Evolutionary conservation across 2,888 invertebrate genomes (phyloP), one percentile per base, ranked within the genome.

Genomic region (Lomographa bimaculata): DNA sequence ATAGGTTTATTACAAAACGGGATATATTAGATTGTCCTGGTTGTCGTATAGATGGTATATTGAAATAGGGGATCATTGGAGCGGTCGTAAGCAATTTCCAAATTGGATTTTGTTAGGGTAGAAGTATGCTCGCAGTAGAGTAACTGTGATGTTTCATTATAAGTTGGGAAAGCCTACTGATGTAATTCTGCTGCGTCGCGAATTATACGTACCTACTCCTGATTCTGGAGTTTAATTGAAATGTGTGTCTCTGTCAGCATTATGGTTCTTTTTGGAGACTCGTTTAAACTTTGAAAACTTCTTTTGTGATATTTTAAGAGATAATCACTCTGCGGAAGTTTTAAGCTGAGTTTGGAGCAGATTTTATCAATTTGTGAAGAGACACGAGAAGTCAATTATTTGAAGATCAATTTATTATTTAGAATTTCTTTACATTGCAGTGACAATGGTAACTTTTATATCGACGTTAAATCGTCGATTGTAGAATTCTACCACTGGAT

Each of bases 81-180:
- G 63, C 60, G 66, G 68, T 69, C 66, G 72, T 72, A 74, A 72
- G 75, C 78, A 76, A 78, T 75, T 71, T 70, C 69, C 60, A 74
- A 78, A 78, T 78, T 74, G 70, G 71, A 67, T 69, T 71, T 64
- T 54, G 64, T 60, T 54, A 57, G 62, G 60, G 55, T 53, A 60
- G 25, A 37, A 46, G 44, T 53, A 39, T 38, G 40, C 47, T 53
- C 29, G 44, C 44, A 46, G 58, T 38, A 48, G 46, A 49, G 47
- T 51, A 50, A 54, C 53, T 46, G 48, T 54, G 50, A 56, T 54
- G 60, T 61, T 64, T 66, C 67, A 67, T 69, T 66, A 68, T 63
- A 69, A 66, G 53, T 69, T 63, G 52, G 42, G 49, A 54, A 55
- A 54, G 43, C 33, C 14, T 37, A 18, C 33, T 19, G 36, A 19